Base-by-base conservation (phyloP, 2,113 vertebrate species). In the Melanerpes aurifrons region DNA sequence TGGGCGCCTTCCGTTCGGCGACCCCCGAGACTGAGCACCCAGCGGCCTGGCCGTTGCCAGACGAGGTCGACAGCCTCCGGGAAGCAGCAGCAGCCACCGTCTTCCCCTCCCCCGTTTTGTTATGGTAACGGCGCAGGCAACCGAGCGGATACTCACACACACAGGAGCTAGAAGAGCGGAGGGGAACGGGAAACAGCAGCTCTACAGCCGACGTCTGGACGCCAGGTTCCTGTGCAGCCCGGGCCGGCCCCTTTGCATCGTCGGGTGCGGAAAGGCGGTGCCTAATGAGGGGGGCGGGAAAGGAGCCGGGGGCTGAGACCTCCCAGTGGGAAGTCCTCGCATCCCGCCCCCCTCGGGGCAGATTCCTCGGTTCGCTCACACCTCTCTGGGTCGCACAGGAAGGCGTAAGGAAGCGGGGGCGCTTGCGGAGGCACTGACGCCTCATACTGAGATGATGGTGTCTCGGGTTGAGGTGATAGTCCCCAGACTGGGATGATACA, bases 141-240 rank as follows among this genome's bases (percentile, higher is more conserved):
- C 63, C 57, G 15, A 35, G 37, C 50, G 35, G 69, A 92, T 90
- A 95, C 93, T 93, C 86, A 93, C 7, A 5, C 48, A 67, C 74
- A 7, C 48, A 4, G 9, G 8, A 43, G 18, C 35, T 12, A 15
- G 8, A 13, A 22, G 2, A 45, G 24, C 32, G 11, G 6, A 45
- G 2, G 6, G 7, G 53, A 56, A 50, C 0, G 1, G 7, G 7
- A 1, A 71, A 22, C 11, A 8, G 3, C 66, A 37, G 19, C 31
- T 3, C 2, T 0, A 2, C 31, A 0, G 14, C 56, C 32, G 2
- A 84, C 26, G 25, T 9, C 14, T 3, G 2, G 14, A 5, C 1
- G 5, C 28, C 43, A 7, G 10, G 24, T 67, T 47, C 18, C 53
- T n/a, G 25, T 79, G 74, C 87, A n/a, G 48, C 58, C 19, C 45